Base-by-base conservation (phyloP, 2,113 vertebrate genomes). In the Microtus montanus region DNA sequence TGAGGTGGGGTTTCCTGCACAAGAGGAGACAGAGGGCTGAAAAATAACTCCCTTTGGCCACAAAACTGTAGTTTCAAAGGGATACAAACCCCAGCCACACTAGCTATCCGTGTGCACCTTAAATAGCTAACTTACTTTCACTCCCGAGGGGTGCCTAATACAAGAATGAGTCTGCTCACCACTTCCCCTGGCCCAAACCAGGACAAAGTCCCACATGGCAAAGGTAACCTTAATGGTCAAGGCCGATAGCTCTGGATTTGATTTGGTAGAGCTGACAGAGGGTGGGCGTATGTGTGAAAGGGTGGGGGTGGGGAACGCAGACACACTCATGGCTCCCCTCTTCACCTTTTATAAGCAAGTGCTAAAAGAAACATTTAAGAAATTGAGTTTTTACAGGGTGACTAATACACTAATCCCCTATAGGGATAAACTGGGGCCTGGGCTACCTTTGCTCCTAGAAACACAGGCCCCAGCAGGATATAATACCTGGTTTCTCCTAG, bases 401-500 rank as follows among this genome's bases (percentile, higher is more conserved):
- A 98, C 97, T 98, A 98, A 98, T 98, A 97, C 96, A 97, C 94
- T 98, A 97, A 98, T 98, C 96, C 96, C 95, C 95, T 95, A 97
- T 96, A 97, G 97, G 97, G 95, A 97, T 97, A 97, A 97, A 97
- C 93, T 94, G 90, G 96, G 95, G 96, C 95, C 97, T 98, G 97
- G 95, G 92, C 95, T 97, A 97, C 95, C 94, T 96, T 96, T 96
- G 68, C 97, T 96, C 94, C 97, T 96, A 96, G 96, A 96, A 98
- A 97, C 95, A 97, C 96, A 97, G 93, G 88, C 96, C 96, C 85
- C 96, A 97, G 96, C 93, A 92, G 96, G 96, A 97, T 98, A 97
- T 96, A 98, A 96, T 97, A 97, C 98, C 98, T 98, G 98, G 97
- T 97, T 97, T 96, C 63, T 96, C 97, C 97, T 97, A 98, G 95